Base-by-base conservation (phyloP, 2,113 vertebrate genomes). In the Gila orcuttii region DNA sequence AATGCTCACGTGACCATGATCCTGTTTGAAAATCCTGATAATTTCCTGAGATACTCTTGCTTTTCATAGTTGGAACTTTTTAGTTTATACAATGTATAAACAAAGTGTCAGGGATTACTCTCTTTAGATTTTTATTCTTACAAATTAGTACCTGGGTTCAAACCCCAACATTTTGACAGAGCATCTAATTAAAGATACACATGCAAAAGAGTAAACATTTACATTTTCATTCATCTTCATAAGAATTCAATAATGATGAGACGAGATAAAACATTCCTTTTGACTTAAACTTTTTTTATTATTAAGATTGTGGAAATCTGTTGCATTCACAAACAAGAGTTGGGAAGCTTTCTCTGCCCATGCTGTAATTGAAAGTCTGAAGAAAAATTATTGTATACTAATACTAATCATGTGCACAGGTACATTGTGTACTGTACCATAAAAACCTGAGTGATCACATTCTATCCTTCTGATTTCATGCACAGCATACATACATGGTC, bases 361-460 rank as follows among this genome's bases (percentile, higher is more conserved):
- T 81, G 87, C 85, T 39, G 33, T 50, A 68, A 39, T 19, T 25
- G 21, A 45, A 71, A 84, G 73, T 1, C 55, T 57, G 6, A 55
- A 1, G 52, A 55, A 21, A 21, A 57, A 57, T 7, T 21, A 2
- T 66, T 45, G 17, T 42, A 31, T 45, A 36, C 60, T 52, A 83
- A 79, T 45, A 59, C 36, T 80, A 73, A 84, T 64, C 73, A 62
- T 83, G 31, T 85, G 79, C 5, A 28, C 68, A 31, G 81, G 77
- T 84, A 86, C 85, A 47, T 77, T 80, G 4, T 33, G 55, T 25
- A 28, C 28, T 28, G 79, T 81, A 50, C 82, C 69, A 50, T 74
- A 83, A 83, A 87, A 89, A 88, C 89, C 86, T 89, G 89, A 89
- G 89, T 68, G 77, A 15, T 36, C 74, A 31, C 64, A 69, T 82